Base-by-base conservation (phyloP, 2,888 invertebrate species). In the Synanthedon vespiformis region DNA sequence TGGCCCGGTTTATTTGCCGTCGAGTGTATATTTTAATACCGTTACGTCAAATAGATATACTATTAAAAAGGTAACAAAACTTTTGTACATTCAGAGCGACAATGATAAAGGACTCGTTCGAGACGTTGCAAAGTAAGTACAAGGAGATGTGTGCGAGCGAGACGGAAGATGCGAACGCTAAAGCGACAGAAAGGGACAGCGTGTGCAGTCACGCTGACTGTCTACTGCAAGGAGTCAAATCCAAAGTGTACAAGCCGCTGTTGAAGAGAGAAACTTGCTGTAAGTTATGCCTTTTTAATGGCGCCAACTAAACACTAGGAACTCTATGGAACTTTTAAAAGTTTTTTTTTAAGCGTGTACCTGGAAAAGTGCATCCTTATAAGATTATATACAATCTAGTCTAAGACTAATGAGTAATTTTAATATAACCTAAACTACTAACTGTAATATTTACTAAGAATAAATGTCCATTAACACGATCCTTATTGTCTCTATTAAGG, bases 211-310 rank as follows among this genome's bases (percentile, higher is more conserved):
- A 94, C 64, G 82, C 88, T 3, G 83, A 91, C 48, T 88, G 90
- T 60, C 74, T 96, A 18, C 72, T 92, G 40, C 91, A 91, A 63
- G 93, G 93, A 0, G 90, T 90, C 0, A 91, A 90, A 64, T 74
- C 92, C 0, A 93, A 89, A 67, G 83, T 89, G 5, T 94, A 97
- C 78, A 91, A 90, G 57, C 93, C 93, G 1, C 75, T 97, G 40
- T 77, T 95, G 74, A 88, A 92, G 60, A 89, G 97, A 59, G 90
- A 90, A 49, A 92, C 90, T 56, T 96, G 96, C 78, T 92, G 96
- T 96, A 80, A 89, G 90, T 89, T 34, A 34, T 34, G 10, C 16
- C 16, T 16, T 16, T n/a, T n/a, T n/a, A n/a, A n/a, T n/a, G n/a
- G n/a, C n/a, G n/a, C n/a, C n/a, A n/a, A n/a, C n/a, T n/a, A n/a